Percentiles rank a stretch among this genome's conserved stretches.
These are phyloP conservation scores for Rhombomys opimus DNA, from an alignment of 2,113 vertebrate genomes.

Conservation along the genomic window DNA sequence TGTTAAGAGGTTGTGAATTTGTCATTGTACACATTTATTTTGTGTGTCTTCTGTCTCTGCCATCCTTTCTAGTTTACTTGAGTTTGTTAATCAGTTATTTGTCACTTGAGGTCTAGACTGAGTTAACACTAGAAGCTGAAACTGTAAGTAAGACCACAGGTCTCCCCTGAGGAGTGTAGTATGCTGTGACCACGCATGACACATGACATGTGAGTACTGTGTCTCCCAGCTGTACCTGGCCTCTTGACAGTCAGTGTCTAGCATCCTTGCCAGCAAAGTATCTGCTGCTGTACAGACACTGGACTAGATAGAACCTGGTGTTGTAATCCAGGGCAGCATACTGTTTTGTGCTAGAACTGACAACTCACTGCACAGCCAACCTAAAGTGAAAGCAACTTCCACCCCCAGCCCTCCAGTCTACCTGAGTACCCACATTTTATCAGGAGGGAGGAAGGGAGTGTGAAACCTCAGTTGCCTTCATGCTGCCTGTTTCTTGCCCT, in stretches of 20 bases:
- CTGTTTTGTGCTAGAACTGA: not conserved
- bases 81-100: slow-evolving; percentile 20
- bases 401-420: not conserved
- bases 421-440: not conserved
- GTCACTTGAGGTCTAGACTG: not conserved
- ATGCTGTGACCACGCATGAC: not conserved
- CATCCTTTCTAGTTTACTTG: slow-evolving; percentile 13
- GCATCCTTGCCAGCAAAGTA: not conserved
- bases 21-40: not conserved
- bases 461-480: not conserved
- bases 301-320: not conserved
- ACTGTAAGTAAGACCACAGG: not conserved
- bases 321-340: not conserved
- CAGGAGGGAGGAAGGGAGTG: not conserved
- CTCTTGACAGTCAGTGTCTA: not conserved
- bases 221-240: not conserved
- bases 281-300: not conserved
- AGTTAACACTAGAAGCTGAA: not conserved
- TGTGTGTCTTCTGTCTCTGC: not conserved
- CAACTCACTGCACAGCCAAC: not conserved
- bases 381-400: not conserved
- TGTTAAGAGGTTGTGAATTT: not conserved
- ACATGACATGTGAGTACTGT: not conserved
- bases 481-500: not conserved
- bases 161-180: not conserved